Evolutionary conservation across 2,113 vertebrate genomes (phyloP), one percentile per base, ranked within the genome.

Genomic region (Trematomus loennbergii): DNA sequence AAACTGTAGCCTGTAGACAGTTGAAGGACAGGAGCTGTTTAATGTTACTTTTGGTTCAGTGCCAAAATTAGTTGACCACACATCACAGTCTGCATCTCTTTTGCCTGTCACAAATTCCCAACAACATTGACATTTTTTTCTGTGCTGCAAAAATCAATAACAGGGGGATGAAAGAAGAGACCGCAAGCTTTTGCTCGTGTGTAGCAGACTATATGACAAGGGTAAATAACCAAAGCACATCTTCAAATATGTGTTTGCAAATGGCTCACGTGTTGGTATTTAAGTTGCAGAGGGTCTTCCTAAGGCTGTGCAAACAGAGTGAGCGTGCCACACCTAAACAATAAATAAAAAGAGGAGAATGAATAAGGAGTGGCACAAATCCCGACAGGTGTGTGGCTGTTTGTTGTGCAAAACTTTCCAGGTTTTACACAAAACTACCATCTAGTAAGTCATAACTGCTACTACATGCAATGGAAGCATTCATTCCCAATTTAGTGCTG

Each of bases 41-140:
- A 22, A 29, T 64, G 48, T 72, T 63, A 68, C 29, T 79, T 43
- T 81, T 81, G 76, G 43, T 48, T 71, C 18, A 12, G 1, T 43
- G 78, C 64, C 72, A 78, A 18, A 12, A 12, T 9, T 29, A 13
- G 13, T 4, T 33, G 66, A 65, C 62, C 43, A 33, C 9, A 16
- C 18, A 53, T 1, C 11, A 11, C 48, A 57, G 33, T 43, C 29
- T 29, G 62, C 3, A 36, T 2, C 25, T 25, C 29, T 29, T 29
- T 29, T 3, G 29, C 29, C 29, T 0, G 68, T 74, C 70, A 43
- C 20, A 25, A 29, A 29, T 29, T 71, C 48, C 36, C 36, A 40
- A 40, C 36, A 40, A 7, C 36, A 40, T 40, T 40, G 36, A 40
- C 0, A 1, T 8, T 8, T 8, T 8, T 40, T 8, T 8, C 36